Conservation (phyloP, 2,888 invertebrate genomes). For the Pecten maximus region DNA sequence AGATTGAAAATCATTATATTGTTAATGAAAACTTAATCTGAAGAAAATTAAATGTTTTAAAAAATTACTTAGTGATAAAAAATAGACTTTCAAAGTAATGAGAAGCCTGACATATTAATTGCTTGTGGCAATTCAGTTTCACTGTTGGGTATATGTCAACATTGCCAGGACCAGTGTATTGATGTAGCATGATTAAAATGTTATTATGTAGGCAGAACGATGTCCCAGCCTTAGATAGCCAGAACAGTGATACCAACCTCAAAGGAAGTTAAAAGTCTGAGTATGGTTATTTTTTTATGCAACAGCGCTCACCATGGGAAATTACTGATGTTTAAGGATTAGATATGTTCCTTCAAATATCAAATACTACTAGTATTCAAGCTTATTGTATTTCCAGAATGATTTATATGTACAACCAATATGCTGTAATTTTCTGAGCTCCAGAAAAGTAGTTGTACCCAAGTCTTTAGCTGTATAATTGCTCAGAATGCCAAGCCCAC, state of each 20-base stretch:
- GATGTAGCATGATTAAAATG: background rate
- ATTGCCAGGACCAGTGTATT: background rate
- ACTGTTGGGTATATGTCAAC: background rate
- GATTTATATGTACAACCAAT: background rate
- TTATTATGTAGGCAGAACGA: background rate
- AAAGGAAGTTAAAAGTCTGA: background rate
- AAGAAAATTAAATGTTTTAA: background rate
- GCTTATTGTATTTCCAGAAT: background rate
- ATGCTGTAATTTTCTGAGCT: background rate
- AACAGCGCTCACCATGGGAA: background rate
- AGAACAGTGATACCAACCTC: background rate
- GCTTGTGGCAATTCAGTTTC: background rate
- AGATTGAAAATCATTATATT: background rate
- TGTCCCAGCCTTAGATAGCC: background rate
- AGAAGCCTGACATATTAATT: background rate
- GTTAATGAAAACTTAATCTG: background rate
- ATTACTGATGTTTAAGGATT: background rate
- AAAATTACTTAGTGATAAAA: background rate
- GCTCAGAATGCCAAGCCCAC: background rate
- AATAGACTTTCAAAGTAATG: slow-evolving; percentile 1
- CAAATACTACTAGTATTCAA: background rate
- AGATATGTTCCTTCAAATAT: background rate
- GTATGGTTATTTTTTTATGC: background rate
- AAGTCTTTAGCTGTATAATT: background rate
- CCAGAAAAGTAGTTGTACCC: background rate